These are phyloP conservation scores for Callosobruchus maculatus DNA, from an alignment of 2,888 invertebrate genomes.

Conservation along the genomic window DNA sequence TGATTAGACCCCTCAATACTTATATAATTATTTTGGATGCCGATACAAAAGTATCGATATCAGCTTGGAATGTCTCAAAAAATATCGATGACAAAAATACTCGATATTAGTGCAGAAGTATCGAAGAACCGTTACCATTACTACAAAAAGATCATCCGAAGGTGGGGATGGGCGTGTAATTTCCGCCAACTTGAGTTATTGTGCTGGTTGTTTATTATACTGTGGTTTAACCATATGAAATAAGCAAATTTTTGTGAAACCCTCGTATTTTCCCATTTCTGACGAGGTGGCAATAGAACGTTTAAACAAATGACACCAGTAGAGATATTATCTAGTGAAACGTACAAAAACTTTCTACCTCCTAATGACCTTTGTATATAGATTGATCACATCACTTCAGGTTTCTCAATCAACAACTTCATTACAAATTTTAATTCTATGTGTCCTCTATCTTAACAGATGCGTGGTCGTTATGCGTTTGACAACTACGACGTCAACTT, in stretches of 20 bases:
- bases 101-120: too few species aligned
- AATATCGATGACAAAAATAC: too few species aligned
- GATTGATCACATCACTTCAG: neutral
- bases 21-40: too few species aligned
- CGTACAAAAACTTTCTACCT: neutral
- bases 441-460: neutral
- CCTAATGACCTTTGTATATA: neutral
- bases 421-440: neutral
- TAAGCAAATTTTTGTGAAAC: neutral
- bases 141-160: too few species aligned
- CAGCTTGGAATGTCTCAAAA: too few species aligned
- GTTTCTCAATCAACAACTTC: neutral
- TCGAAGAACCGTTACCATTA: too few species aligned
- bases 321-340: neutral
- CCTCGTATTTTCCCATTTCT: neutral
- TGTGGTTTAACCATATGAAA: too few species aligned
- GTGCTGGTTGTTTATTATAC: too few species aligned
- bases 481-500: neutral
- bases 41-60: too few species aligned
- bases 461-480: neutral
- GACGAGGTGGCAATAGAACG: neutral
- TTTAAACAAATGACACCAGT: neutral
- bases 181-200: too few species aligned
- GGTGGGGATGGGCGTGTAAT: too few species aligned
- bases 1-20: too few species aligned